Base-by-base conservation (phyloP, 2,113 vertebrate species). In the Microcebus murinus region DNA sequence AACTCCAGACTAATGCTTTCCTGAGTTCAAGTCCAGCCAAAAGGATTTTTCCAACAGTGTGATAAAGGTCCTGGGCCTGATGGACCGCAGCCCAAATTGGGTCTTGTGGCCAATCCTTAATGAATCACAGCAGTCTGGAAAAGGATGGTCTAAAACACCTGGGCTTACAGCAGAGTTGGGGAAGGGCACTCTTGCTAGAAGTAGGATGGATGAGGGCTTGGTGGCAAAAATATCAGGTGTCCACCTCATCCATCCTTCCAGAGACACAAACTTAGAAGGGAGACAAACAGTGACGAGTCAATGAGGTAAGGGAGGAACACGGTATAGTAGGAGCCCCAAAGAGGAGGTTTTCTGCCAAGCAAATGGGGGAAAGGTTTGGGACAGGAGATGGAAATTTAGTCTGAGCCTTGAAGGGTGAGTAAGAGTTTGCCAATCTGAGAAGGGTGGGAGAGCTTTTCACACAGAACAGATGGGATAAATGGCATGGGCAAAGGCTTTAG, bases 371-470 rank as follows among this genome's bases (percentile, higher is more conserved):
- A 94, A 86, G 21, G 27, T 94, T 70, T 81, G 91, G 67, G 29
- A 76, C 8, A 82, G 67, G 42, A 86, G 90, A 18, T 70, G 4
- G 18, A 92, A 93, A 90, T 86, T 87, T 65, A 85, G 11, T 45
- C 52, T 87, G 57, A 95, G 61, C 63, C 65, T 88, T 85, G n/a
- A 68, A 93, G 76, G 52, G 76, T 82, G 61, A 86, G 13, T 87
- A 96, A 55, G 55, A 52, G 39, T 84, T 61, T 90, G 59, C 36
- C 87, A 90, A 77, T 31, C 63, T 91, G 29, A 61, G 57, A 80
- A 80, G 29, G 27, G 52, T 45, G 3, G 36, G 34, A 45, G n/a
- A 79, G 31, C 31, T 93, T 81, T 68, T 23, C 42, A 55, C n/a
- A 84, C 8, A 52, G 48, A 73, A 74, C 57, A 76, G 21, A n/a